Conservation (phyloP, 2,888 invertebrate genomes). For the Stenotaenia linearis region DNA sequence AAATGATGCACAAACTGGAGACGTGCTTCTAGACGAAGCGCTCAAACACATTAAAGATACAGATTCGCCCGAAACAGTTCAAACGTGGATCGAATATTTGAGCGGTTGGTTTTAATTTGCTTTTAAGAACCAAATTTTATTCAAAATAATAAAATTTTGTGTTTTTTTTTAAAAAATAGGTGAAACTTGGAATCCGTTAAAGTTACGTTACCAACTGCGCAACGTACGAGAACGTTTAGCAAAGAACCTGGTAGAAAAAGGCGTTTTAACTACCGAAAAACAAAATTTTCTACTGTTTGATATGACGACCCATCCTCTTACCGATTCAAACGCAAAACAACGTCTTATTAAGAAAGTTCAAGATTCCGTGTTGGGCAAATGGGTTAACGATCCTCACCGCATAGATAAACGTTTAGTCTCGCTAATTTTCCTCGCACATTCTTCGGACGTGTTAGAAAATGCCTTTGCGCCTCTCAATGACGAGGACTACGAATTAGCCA, state of each 20-base stretch:
- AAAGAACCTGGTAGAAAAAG: slow-evolving; percentile 98
- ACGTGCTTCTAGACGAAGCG: slow-evolving; percentile 81
- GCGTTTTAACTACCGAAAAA: slow-evolving; percentile 97
- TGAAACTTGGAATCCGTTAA: slow-evolving; percentile 99
- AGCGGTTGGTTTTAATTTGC: slow-evolving; percentile 64
- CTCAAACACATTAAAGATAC: slow-evolving; percentile 97
- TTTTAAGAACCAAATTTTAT: too few relatives aligned
- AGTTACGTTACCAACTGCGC: slow-evolving; percentile 93
- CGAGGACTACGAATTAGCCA: slow-evolving; percentile 96
- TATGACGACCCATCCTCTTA: slow-evolving; percentile 99
- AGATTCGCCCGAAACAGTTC: slow-evolving; percentile 92
- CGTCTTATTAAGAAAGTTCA: slow-evolving; percentile 97
- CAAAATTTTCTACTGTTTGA: slow-evolving; percentile 99
- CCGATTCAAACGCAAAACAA: slow-evolving; percentile 89
- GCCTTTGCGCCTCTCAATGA: slow-evolving; percentile 96
- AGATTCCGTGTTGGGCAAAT: slow-evolving; percentile 90
- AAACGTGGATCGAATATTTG: slow-evolving; percentile 99
- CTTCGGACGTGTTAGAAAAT: slow-evolving; percentile 97
- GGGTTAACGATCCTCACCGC: slow-evolving; percentile 94
- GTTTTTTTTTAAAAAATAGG: slow-evolving; percentile 55
- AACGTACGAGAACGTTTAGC: slow-evolving; percentile 98
- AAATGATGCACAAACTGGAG: slow-evolving; percentile 90
- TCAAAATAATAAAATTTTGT: too few relatives aligned
- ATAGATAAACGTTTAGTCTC: slow-evolving; percentile 94
- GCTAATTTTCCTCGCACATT: slow-evolving; percentile 90